Evolutionary conservation across 2,888 invertebrate species (phyloP), one percentile per base, ranked within the genome.

Genomic region (Julus scanicus): DNA sequence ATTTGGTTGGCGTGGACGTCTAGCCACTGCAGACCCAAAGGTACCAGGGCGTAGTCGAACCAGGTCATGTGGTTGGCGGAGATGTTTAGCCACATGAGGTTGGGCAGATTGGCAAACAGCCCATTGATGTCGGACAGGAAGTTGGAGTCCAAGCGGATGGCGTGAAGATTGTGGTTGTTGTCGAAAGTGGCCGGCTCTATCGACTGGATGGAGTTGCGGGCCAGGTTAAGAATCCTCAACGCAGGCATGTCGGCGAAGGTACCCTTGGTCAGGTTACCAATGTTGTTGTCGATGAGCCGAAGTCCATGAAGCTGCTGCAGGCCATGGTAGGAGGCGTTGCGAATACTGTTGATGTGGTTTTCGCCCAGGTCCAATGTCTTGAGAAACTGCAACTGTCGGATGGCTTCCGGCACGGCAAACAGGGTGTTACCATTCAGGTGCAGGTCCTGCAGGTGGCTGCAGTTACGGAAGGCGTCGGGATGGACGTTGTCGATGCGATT

Each of bases 341-440:
- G 96, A 89, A 99, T 93, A 89, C 94, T 94, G 88, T 95, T 94
- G 92, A 99, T 96, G 92, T 95, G 94, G 93, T 99, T 99, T 93
- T 98, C 97, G 89, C 97, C 97, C 90, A 99, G 94, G 93, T 98
- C 97, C 89, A 99, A 95, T 86, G 96, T 97, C 92, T 96, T 94
- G 91, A 98, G 93, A 91, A 97, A 94, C 90, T 96, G 94, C 95
- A 97, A 96, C 93, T 97, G 96, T 92, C 95, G 94, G 89, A 98
- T 92, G 40, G 97, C 97, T 91, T 95, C 92, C 84, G 97, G 97
- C 91, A 97, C 95, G 90, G 94, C 94, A 91, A 95, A 95, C 91
- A 98, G 93, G 91, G 95, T 94, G 93, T 98, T 98, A 89, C 96
- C 96, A 93, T 97, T 97, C 91, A 98, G 94, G 93, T 97, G 97